Evolutionary conservation across 2,888 invertebrate genomes (phyloP).

Genomic region (Cacoxenus indagator): DNA sequence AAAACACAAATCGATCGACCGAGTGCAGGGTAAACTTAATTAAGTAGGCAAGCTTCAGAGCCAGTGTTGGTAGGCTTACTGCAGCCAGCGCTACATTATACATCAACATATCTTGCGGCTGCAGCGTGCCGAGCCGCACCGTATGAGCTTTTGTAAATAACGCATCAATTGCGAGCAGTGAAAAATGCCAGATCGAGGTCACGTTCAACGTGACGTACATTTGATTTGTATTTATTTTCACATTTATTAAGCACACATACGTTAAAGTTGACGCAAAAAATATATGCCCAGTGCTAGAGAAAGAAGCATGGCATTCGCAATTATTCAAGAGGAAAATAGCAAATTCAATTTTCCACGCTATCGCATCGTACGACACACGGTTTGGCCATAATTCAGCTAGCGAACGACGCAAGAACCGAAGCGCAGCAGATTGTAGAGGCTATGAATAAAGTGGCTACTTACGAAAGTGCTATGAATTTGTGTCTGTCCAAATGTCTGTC

Average conservation of each 20-base stretch:
- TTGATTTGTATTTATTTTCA: not conserved
- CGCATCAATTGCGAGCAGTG: not conserved
- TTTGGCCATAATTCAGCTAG: conserved; percentile 37
- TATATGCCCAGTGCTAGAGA: conserved; percentile 9
- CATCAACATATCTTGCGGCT: too few species aligned
- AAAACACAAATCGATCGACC: too few species aligned
- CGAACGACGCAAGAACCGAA: not conserved
- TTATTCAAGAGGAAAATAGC: conserved; percentile 26
- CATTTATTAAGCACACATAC: not conserved
- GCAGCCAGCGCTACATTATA: too few species aligned
- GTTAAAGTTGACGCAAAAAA: not conserved
- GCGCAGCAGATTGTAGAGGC: conserved; percentile 24
- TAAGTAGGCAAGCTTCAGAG: too few species aligned
- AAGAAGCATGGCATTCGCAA: not conserved
- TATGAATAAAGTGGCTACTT: conserved; percentile 51
- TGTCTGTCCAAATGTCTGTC: conserved; percentile 19
- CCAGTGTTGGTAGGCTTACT: too few species aligned
- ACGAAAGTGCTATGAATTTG: not conserved
- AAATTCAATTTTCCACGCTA: conserved; percentile 63
- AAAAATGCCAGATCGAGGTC: not conserved
- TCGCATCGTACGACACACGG: conserved; percentile 55
- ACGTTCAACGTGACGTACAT: not conserved
- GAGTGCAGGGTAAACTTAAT: too few species aligned
- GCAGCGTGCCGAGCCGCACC: too few species aligned
- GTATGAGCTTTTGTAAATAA: not conserved